Evolutionary conservation across 2,888 invertebrate genomes (phyloP).

Genomic region (Drosophila niveifrons): DNA sequence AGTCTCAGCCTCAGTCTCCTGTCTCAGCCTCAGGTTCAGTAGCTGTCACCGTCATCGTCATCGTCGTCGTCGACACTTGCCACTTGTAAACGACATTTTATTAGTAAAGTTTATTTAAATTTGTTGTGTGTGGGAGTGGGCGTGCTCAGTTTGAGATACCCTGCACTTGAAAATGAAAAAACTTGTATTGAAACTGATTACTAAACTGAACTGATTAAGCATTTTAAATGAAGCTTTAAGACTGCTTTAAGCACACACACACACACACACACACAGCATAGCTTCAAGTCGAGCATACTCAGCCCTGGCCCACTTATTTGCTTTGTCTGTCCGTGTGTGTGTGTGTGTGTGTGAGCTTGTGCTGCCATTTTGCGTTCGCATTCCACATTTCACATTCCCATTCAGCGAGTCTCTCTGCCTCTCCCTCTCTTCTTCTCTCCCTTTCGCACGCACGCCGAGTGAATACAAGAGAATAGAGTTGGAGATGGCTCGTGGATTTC

Average conservation of each 20-base stretch:
- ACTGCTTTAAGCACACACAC: neutral
- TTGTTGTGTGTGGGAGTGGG: conserved; percentile 57
- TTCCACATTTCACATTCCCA: conserved; percentile 46
- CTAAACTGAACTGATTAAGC: no score
- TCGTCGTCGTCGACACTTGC: conserved; percentile 68
- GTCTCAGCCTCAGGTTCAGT: conserved; percentile 30
- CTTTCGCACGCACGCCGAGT: neutral
- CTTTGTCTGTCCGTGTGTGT: conserved; percentile 36
- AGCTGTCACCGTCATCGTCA: conserved; percentile 34
- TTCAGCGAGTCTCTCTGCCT: conserved; percentile 2
- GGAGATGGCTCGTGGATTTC: conserved; percentile 52
- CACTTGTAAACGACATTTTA: conserved; percentile 80
- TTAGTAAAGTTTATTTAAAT: conserved; percentile 80
- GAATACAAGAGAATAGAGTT: conserved; percentile 26
- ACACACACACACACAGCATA: conserved; percentile 4
- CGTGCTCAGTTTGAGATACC: conserved; percentile 2
- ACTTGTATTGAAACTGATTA: no score
- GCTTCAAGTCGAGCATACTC: neutral
- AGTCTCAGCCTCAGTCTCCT: conserved; percentile 6
- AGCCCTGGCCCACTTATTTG: conserved; percentile 15
- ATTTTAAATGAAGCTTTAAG: no score
- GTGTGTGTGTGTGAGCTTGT: conserved; percentile 25
- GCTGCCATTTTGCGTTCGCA: conserved; percentile 61
- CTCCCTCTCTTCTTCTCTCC: neutral
- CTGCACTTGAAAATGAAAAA: neutral